These are phyloP conservation scores for Tamias sibiricus DNA, from an alignment of 2,113 vertebrate species.

Conservation along the genomic window DNA sequence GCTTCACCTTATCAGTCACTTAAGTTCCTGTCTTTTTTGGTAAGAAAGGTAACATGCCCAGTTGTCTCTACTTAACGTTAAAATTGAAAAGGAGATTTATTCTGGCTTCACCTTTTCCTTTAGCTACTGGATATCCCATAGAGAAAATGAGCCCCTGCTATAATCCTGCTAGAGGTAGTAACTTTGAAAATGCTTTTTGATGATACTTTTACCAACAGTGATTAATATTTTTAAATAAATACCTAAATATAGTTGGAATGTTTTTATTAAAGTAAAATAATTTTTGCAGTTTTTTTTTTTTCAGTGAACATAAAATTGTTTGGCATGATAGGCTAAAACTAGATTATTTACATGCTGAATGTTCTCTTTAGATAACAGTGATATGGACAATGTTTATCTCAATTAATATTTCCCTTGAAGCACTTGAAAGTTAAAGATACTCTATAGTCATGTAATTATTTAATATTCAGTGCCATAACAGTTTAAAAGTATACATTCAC, in stretches of 20 bases:
- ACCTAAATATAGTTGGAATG: background rate
- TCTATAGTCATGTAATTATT: background rate
- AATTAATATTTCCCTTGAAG: background rate
- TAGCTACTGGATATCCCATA: background rate
- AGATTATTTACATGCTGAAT: background rate
- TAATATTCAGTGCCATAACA: background rate
- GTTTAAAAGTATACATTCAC: background rate
- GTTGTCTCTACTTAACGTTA: background rate
- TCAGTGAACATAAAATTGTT: background rate
- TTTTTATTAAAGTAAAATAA: background rate
- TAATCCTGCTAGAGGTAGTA: background rate
- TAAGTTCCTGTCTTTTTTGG: background rate
- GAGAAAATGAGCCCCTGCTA: background rate
- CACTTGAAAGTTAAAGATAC: background rate
- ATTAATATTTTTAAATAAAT: background rate
- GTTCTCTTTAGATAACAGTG: background rate
- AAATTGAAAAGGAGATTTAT: background rate
- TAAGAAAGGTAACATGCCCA: background rate
- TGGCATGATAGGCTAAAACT: background rate
- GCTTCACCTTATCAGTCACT: background rate
- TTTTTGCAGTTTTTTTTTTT: background rate
- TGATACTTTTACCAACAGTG: background rate
- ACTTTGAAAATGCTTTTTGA: background rate
- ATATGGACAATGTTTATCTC: background rate
- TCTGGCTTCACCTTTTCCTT: background rate